phyloP scores from a whole-genome alignment of 2,113 vertebrate species.

The Xyrauchen texanus region DNA sequence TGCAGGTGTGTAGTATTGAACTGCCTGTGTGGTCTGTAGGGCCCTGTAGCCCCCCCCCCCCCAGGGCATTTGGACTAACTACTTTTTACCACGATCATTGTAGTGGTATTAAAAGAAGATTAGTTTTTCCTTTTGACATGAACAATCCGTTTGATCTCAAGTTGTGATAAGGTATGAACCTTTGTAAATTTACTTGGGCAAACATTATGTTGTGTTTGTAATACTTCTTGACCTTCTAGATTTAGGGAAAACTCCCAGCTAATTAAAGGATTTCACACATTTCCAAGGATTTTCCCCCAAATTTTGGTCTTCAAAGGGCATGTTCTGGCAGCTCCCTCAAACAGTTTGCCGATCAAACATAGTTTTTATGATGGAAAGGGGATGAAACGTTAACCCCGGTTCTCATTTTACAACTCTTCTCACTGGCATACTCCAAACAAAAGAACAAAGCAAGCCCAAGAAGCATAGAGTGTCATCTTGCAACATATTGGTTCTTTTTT shows the following conservation, averaged over 20 bases:
- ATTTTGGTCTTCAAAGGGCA: conserved; percentile 58
- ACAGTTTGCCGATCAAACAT: conserved; percentile 53
- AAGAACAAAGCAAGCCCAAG: conserved; percentile 60
- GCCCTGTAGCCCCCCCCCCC: no score
- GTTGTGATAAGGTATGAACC: neutral
- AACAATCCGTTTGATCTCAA: conserved; percentile 36
- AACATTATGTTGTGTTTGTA: conserved; percentile 33
- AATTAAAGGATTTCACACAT: conserved; percentile 35
- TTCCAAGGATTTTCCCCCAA: conserved; percentile 63
- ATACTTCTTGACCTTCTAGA: conserved; percentile 24
- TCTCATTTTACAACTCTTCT: conserved; percentile 56
- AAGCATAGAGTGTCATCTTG: conserved; percentile 59
- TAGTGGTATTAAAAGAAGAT: conserved; percentile 24
- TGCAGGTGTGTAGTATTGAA: neutral
- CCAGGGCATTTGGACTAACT: conserved; percentile 39
- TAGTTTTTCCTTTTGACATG: conserved; percentile 15
- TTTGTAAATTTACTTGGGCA: neutral
- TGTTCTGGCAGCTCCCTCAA: conserved; percentile 61
- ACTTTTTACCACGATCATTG: conserved; percentile 10
- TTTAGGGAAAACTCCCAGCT: conserved; percentile 17
- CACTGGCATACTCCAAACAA: conserved; percentile 64
- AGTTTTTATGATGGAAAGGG: conserved; percentile 43
- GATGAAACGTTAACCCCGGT: conserved; percentile 61
- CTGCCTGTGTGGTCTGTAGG: conserved; percentile 25
- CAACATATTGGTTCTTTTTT: conserved; percentile 21